Evolutionary conservation across 53 echinoderm and acorn worm species (phyloP), one percentile per base, ranked within the genome.

Genomic region (Astropecten irregularis): DNA sequence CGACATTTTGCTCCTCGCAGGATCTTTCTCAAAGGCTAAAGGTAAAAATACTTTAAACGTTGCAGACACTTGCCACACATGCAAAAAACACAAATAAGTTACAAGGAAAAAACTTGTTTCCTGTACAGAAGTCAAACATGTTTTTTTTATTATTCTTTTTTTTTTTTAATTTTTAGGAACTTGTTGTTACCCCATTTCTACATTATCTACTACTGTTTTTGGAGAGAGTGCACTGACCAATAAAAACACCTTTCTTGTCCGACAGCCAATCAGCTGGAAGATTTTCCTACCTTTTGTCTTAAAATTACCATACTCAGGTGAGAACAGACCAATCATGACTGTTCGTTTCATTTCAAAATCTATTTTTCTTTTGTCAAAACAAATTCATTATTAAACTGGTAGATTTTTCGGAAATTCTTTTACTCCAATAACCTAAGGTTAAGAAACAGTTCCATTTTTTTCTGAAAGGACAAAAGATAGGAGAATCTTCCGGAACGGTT

Each of bases 221-320:
- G 74, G 74, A 74, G 66, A 66, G 74, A 55, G 74, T 74, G 74
- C 74, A 57, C 74, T 74, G 74, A 74, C 56, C 56, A 58, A 74
- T 27, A 50, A 71, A 71, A 74, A 25, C 74, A 74, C 55, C 26
- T 74, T 57, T 74, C 23, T 50, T 74, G 57, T 74, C 42, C 11
- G 58, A 74, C 56, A 74, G 57, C 74, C 74, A 56, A 74, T 74
- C 74, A 74, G 74, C 56, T 74, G 39, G 22, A 56, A 74, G 74
- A 58, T 74, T 74, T 74, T 74, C 74, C 74, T 57, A 56, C 40
- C 74, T 40, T 34, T 74, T 57, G 58, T 57, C 74, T 56, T 56
- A 25, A 40, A 74, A 22, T 74, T 56, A 57, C 38, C 38, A 30
- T n/a, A n/a, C n/a, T n/a, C n/a, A n/a, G n/a, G n/a, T 15, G 18